Evolutionary conservation across 2,888 invertebrate genomes (phyloP), one percentile per base, ranked within the genome.

Genomic region (Drosophila fungiperda): DNA sequence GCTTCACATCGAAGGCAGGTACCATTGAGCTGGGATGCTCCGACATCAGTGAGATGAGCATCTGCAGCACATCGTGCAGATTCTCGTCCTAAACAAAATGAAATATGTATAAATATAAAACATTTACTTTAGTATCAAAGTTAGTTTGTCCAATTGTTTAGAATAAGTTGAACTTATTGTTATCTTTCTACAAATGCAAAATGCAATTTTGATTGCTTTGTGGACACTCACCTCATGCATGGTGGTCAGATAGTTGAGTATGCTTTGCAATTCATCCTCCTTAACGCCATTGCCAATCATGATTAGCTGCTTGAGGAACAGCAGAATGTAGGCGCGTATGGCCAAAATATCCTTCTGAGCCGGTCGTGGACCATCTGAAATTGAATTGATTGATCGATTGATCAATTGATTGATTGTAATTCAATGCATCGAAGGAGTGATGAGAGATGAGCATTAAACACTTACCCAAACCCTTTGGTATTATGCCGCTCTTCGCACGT

Each of bases 21-120:
- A 99, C 99, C 98, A 99, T 98, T 4, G 99, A 98, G 82, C 99
- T 97, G 1, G 99, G 99, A 93, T 99, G 99, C 93, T 99, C 99
- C 11, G 98, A 98, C 97, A 99, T 98, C 82, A 99, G 94, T 1
- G 98, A 97, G 92, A 99, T 99, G 85, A 99, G 94, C 96, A 99
- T 97, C 94, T 99, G 98, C 78, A 99, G 94, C 7, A 99, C 99
- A 93, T 99, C 99, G 92, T 99, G 98, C 72, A 99, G 95, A 93
- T 99, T 99, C 93, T 99, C 99, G 93, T 99, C 99, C 97, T 93
- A 57, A 23, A 9, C 2, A 60, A 12, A 42, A 38, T 4, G 1
- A 32, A 15, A 33, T 45, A 11, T 1, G 15, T 23, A 26, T 15
- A 26, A 2, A 26, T 38, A 7, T 23, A 20, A 8, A 3, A 3